Evolutionary conservation across 2,113 vertebrate species (phyloP).

Genomic region (Hypomesus transpacificus): DNA sequence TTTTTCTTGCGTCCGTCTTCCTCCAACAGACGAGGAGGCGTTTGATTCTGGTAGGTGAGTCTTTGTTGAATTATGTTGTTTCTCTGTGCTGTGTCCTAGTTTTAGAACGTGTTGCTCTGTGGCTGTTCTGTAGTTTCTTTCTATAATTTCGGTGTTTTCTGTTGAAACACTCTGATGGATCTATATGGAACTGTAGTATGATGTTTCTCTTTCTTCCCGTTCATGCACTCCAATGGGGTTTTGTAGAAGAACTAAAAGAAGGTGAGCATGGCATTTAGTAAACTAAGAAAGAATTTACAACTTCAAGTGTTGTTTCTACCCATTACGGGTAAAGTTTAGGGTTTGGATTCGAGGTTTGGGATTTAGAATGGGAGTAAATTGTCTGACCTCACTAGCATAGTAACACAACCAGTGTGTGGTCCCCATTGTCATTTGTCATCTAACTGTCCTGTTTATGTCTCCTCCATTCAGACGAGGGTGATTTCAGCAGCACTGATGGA

Average conservation of each 20-base stretch:
- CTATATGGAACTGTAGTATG: too few relatives aligned
- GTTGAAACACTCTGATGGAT: not conserved
- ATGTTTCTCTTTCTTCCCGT: constrained; percentile 2
- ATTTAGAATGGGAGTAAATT: too few relatives aligned
- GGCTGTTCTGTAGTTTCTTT: not conserved
- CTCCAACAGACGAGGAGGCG: constrained; percentile 83
- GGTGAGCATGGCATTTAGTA: constrained; percentile 66
- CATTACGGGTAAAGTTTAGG: too few relatives aligned
- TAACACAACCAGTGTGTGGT: not conserved
- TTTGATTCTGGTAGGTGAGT: constrained; percentile 95
- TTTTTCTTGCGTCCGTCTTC: constrained; percentile 6
- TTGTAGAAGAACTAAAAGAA: constrained; percentile 87
- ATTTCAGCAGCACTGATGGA: constrained; percentile 75
- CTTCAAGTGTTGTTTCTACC: not conserved
- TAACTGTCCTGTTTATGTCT: not conserved
- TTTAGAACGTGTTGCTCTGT: not conserved
- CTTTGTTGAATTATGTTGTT: constrained; percentile 36
- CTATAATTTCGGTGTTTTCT: not conserved
- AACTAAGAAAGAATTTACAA: too few relatives aligned
- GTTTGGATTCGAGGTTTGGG: too few relatives aligned
- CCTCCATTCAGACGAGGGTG: constrained; percentile 79
- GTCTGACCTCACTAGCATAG: too few relatives aligned
- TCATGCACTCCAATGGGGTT: constrained; percentile 19
- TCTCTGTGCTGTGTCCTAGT: not conserved
- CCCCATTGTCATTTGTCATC: too few relatives aligned